These are phyloP conservation scores for Alauda arvensis DNA, from an alignment of 2,797 vertebrate genomes.

Conservation along the genomic window DNA sequence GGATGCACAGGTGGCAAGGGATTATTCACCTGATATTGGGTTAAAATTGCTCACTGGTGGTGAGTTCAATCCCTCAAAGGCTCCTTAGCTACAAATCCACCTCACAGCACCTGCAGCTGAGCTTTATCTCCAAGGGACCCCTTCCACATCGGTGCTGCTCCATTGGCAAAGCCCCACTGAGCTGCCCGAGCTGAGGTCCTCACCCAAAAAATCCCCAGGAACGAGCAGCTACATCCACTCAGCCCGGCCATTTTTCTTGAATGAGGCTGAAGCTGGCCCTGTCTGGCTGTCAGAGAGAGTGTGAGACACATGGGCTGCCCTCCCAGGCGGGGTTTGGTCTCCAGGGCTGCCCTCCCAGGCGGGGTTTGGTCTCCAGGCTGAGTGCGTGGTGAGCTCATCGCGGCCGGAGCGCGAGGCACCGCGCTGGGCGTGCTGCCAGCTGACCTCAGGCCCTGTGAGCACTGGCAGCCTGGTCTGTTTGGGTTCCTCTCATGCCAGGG, in stretches of 20 bases:
- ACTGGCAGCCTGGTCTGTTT: slow-evolving; percentile 22
- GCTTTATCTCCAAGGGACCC: background rate
- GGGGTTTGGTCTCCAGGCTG: background rate
- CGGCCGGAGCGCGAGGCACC: background rate
- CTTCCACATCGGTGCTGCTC: fast-evolving
- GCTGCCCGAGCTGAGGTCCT: background rate
- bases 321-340: background rate
- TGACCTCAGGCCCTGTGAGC: background rate
- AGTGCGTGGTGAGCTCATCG: background rate
- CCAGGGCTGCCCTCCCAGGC: background rate
- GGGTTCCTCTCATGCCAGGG: slow-evolving; percentile 36
- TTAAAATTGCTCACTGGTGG: background rate
- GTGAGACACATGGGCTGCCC: background rate
- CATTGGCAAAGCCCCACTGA: fast-evolving
- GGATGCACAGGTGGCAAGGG: background rate
- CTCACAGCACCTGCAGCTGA: background rate
- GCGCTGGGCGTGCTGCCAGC: slow-evolving; percentile 35
- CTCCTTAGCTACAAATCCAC: background rate
- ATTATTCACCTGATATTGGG: background rate
- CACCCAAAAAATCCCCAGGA: background rate
- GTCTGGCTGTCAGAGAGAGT: background rate
- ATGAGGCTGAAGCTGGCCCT: background rate
- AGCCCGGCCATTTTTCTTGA: background rate
- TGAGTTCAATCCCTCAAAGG: background rate
- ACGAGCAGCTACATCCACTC: fast-evolving